Conservation (phyloP, 2,113 vertebrate genomes). For the Bostrychus sinensis region DNA sequence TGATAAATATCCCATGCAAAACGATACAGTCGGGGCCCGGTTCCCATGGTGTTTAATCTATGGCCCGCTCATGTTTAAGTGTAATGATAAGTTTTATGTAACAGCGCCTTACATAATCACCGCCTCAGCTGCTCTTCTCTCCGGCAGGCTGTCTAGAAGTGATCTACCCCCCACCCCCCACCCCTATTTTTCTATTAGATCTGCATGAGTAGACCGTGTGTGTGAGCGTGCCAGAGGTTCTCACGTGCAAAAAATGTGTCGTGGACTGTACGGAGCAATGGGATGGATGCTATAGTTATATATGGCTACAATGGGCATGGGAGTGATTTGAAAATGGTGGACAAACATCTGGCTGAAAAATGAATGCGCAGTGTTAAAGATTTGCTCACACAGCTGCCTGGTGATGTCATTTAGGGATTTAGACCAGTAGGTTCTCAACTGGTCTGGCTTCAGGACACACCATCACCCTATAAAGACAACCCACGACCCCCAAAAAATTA, state of each 20-base stretch:
- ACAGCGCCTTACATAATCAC: constrained; percentile 63
- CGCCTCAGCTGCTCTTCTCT: constrained; percentile 44
- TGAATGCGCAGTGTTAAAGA: no score
- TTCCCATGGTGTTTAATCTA: constrained; percentile 28
- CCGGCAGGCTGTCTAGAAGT: constrained; percentile 54
- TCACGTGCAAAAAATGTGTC: background rate
- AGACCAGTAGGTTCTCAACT: no score
- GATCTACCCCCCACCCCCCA: background rate
- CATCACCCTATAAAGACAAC: no score
- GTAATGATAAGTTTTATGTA: constrained; percentile 59
- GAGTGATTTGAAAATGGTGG: no score
- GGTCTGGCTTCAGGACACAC: no score
- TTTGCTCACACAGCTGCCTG: no score
- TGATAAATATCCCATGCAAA: constrained; percentile 21
- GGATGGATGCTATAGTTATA: no score
- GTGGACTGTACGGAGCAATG: background rate
- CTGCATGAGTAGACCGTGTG: constrained; percentile 4
- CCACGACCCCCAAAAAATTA: no score
- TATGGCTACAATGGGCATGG: no score
- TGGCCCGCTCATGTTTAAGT: constrained; percentile 39
- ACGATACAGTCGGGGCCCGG: background rate
- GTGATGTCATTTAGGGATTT: no score
- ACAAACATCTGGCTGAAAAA: no score
- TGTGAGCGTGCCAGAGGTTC: background rate
- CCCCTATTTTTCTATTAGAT: constrained; percentile 8